Conservation (phyloP, 2,888 invertebrate genomes). For the Dioctria rufipes region DNA sequence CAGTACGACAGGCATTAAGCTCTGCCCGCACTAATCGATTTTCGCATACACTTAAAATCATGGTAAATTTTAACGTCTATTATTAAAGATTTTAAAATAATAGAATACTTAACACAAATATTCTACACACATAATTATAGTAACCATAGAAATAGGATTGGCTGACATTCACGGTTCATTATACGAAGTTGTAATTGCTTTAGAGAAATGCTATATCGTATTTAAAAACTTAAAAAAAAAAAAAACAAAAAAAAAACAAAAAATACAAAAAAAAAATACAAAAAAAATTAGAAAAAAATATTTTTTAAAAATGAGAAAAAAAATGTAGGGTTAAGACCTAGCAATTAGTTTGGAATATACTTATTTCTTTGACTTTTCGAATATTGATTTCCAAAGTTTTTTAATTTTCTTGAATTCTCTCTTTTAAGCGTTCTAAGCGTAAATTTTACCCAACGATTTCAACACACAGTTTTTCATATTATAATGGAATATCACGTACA, state of each 20-base stretch:
- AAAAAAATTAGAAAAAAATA: conserved; percentile 46
- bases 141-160: conserved; percentile 28
- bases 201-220: conserved; percentile 61
- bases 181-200: conserved; percentile 53
- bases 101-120: conserved; percentile 21
- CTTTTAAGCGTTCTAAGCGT: no score
- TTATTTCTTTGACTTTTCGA: background rate
- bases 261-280: conserved; percentile 54
- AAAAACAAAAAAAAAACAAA: conserved; percentile 58
- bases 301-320: conserved; percentile 13
- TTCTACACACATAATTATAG: conserved; percentile 24
- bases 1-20: background rate
- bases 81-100: conserved; percentile 21
- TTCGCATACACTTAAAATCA: conserved; percentile 14
- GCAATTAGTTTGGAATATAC: conserved; percentile 5
- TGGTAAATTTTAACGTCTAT: conserved; percentile 19
- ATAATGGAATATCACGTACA: no score
- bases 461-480: no score
- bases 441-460: no score
- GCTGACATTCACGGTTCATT: conserved; percentile 42
- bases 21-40: conserved; percentile 1
- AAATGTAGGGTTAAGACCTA: background rate
- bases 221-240: conserved; percentile 58
- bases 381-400: background rate
- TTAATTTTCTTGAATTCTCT: no score